A percentile compares a stretch with the other conserved stretches of the same genome.
These are phyloP conservation scores for Capromys pilorides DNA, from an alignment of 2,797 vertebrate genomes.

Conservation along the genomic window DNA sequence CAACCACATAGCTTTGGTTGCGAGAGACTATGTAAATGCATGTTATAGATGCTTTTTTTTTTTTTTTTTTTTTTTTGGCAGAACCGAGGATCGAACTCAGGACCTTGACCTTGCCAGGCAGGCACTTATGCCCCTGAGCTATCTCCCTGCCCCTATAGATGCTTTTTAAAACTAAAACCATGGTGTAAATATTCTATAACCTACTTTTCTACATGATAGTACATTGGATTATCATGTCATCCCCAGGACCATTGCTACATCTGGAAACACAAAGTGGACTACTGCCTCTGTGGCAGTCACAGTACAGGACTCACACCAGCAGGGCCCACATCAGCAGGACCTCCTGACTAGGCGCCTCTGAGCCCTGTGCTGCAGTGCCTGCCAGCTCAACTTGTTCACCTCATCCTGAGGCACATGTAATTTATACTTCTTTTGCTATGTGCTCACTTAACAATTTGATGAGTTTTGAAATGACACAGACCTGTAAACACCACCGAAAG, in stretches of 20 bases:
- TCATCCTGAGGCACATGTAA: neutral
- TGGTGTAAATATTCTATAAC: neutral
- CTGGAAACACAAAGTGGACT: neutral
- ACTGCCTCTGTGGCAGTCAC: neutral
- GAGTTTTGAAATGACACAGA: neutral
- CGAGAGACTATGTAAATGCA: neutral
- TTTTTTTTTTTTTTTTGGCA: too few relatives aligned
- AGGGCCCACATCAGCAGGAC: neutral
- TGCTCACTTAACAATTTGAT: neutral
- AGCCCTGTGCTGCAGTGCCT: neutral
- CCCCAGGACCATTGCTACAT: neutral
- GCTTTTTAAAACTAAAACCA: neutral
- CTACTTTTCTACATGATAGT: conserved; percentile 11
- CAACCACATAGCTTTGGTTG: too few relatives aligned
- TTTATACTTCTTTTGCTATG: neutral
- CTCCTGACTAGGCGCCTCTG: neutral
- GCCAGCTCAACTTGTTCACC: neutral
- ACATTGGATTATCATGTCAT: neutral
- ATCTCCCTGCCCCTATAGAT: neutral
- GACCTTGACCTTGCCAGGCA: too few relatives aligned
- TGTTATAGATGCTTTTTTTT: neutral
- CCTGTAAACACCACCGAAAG: neutral
- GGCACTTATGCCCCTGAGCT: too few relatives aligned
- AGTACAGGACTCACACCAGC: neutral
- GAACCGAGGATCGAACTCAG: too few relatives aligned